phyloP scores from a whole-genome alignment of 2,888 invertebrate genomes.

The Mythimna pallens region DNA sequence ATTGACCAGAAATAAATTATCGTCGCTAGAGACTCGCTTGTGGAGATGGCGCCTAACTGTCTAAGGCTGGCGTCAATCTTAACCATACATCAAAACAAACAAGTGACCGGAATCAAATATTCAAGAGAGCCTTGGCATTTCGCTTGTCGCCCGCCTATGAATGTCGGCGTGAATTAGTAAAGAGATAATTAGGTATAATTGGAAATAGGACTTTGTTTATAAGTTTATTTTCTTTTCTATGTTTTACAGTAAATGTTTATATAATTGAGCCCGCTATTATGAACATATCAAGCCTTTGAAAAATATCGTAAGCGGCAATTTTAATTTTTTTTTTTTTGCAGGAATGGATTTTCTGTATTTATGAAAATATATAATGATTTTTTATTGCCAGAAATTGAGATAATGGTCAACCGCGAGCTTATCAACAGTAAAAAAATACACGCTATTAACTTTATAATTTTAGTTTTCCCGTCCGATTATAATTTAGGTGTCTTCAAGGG shows the following conservation, averaged over 20 bases:
- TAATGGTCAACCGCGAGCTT: too few species aligned
- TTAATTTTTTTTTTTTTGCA: too few species aligned
- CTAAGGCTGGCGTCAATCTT: conserved; percentile 18
- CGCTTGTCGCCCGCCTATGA: conserved; percentile 20
- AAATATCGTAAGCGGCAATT: too few species aligned
- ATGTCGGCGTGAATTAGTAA: conserved; percentile 25
- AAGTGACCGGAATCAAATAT: conserved; percentile 48
- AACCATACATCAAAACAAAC: conserved; percentile 23
- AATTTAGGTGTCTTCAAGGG: too few species aligned
- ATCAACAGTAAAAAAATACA: too few species aligned
- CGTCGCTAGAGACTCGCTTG: neutral
- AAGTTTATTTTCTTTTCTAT: neutral
- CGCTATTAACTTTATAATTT: too few species aligned
- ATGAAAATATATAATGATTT: too few species aligned
- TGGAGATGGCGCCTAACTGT: neutral
- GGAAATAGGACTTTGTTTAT: conserved; percentile 3
- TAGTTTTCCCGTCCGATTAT: too few species aligned
- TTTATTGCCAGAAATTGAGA: too few species aligned
- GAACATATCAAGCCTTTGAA: too few species aligned
- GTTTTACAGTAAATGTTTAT: neutral
- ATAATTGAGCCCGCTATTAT: neutral
- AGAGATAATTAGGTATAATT: conserved; percentile 13
- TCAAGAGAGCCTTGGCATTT: conserved; percentile 57
- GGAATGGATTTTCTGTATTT: too few species aligned
- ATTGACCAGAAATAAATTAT: neutral